Evolutionary conservation across 2,797 vertebrate species (phyloP), one percentile per base, ranked within the genome.

Genomic region (Petrocephalus sullivani): DNA sequence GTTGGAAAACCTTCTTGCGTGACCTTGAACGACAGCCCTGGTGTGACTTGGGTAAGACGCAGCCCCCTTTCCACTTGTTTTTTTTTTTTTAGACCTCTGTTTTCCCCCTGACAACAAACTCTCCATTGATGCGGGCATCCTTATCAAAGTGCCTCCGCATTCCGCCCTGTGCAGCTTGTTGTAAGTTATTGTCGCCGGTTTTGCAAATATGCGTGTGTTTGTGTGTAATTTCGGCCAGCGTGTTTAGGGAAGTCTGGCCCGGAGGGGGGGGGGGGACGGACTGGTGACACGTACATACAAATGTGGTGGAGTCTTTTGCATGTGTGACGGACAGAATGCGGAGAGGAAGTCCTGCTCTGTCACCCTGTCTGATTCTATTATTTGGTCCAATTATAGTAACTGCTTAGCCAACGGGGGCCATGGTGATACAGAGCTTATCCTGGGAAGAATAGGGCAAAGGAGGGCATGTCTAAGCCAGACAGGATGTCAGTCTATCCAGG

Each of bases 311-410:
- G 41, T 3, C 33, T 46, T 78, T 78, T 46, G 7, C 71, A 78
- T 78, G 19, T 46, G 46, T 78, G 16, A 78, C 71, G 19, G 71
- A 14, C 12, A 46, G 33, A 46, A 46, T 37, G 41, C 46, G 71
- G 71, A 46, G 46, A 78, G 71, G 71, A 78, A 78, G 71, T 75
- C 19, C 5, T 41, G 7, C 3, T 75, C 33, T 58, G 19, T 58
- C 57, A 78, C 71, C 16, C 14, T 8, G 16, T 78, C 71, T 46
- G 23, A 67, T 67, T 67, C 28, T 67, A 1, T 14, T 67, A 33
- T 67, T 67, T 67, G 28, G 37, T 46, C 71, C 71, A 78, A n/a
- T 78, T 78, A 78, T 78, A 78, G 71, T 46, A 78, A 46, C 71
- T 14, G 71, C 41, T 46, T 78, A 75, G 33, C 33, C 67, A 16